Evolutionary conservation across 2,113 vertebrate genomes (phyloP).

Genomic region (Hippoglossus stenolepis): DNA sequence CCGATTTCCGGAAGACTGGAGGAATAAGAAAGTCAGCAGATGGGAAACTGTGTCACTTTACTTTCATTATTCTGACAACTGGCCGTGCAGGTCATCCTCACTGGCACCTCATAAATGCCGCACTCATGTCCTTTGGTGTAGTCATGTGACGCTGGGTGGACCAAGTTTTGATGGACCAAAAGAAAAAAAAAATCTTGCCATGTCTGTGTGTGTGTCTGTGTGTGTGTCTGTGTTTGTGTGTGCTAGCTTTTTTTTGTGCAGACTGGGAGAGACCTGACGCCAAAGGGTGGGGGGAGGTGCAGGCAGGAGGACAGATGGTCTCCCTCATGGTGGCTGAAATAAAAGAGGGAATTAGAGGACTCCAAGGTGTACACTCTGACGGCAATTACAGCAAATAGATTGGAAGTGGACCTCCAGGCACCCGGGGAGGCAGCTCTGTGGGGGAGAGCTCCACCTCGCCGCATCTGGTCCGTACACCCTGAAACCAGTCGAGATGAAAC

Average conservation of each 20-base stretch:
- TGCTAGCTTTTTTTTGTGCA: conserved; percentile 33
- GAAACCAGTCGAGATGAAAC: conserved; percentile 68
- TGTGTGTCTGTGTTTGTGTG: conserved; percentile 18
- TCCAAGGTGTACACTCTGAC: conserved; percentile 95
- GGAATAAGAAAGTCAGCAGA: conserved; percentile 52
- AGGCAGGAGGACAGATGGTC: conserved; percentile 94
- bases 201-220: conserved; percentile 45
- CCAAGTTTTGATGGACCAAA: conserved; percentile 71
- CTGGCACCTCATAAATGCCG: conserved; percentile 74
- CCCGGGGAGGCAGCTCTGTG: conserved; percentile 83
- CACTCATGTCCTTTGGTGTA: conserved; percentile 59
- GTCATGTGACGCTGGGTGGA: conserved; percentile 59
- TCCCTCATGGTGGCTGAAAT: conserved; percentile 97
- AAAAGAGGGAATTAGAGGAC: conserved; percentile 97
- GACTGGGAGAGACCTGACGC: conserved; percentile 70
- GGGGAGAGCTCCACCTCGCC: conserved; percentile 89
- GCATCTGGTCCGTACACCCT: conserved; percentile 91
- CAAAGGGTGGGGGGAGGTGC: conserved; percentile 66
- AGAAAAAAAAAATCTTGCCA: conserved; percentile 36
- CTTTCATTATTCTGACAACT: conserved; percentile 68
- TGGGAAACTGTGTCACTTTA: conserved; percentile 57
- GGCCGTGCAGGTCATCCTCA: conserved; percentile 74
- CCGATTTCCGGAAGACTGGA: conserved; percentile 27
- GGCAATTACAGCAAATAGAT: conserved; percentile 99
- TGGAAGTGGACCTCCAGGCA: conserved; percentile 91